These are phyloP conservation scores for Thrips palmi DNA, from an alignment of 1,140 invertebrate genomes.

Conservation along the genomic window DNA sequence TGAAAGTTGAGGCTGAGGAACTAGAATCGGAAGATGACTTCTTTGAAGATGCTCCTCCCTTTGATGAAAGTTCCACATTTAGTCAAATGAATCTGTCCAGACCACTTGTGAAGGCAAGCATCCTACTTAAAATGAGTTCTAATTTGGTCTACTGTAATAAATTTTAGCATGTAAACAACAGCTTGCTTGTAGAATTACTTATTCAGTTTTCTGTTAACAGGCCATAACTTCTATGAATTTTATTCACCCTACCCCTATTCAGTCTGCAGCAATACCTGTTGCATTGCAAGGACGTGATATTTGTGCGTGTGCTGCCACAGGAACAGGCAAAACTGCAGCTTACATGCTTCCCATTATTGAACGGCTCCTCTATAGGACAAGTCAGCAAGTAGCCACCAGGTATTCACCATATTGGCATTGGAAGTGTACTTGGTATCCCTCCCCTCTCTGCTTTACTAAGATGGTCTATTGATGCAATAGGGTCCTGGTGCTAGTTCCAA, in stretches of 20 bases:
- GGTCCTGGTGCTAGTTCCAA: conserved; percentile 88
- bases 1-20: conserved; percentile 17
- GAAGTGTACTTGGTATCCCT: too few relatives aligned
- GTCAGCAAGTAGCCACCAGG: conserved; percentile 40
- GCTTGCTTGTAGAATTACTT: background rate
- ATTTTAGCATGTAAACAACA: background rate
- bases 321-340: conserved; percentile 95
- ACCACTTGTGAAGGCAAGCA: conserved; percentile 62
- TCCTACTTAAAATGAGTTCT: conserved; percentile 1
- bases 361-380: conserved; percentile 63
- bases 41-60: conserved; percentile 54
- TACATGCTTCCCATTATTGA: conserved; percentile 97
- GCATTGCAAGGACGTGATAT: conserved; percentile 80
- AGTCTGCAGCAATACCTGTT: conserved; percentile 83
- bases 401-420: too few relatives aligned
- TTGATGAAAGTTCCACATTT: conserved; percentile 56
- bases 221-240: conserved; percentile 76
- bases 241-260: conserved; percentile 89
- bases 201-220: conserved; percentile 21
- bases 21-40: conserved; percentile 40
- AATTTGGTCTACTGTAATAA: conserved; percentile 1
- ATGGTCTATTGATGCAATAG: conserved; percentile 22
- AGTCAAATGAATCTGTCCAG: conserved; percentile 86
- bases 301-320: conserved; percentile 92
- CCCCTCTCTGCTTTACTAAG: too few relatives aligned